Base-by-base conservation (phyloP, 2,888 invertebrate species). In the Uloborus plumipes region DNA sequence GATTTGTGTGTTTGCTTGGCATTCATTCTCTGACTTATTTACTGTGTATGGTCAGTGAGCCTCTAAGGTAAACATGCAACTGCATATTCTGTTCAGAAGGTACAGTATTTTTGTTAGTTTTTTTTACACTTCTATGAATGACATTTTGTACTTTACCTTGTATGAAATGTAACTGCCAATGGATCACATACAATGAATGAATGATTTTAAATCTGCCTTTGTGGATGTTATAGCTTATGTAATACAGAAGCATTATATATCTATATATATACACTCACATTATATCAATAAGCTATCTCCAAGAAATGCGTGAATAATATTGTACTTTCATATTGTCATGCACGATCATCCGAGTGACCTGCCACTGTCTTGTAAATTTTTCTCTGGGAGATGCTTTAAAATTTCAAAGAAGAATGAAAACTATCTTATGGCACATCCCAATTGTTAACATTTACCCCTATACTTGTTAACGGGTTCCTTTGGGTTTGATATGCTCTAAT, bases 381-480 rank as follows among this genome's bases (percentile, higher is more conserved):
- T 77, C 70, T 47, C 9, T 70, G 53, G 62, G 49, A 51, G 65
- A 58, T 14, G 53, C 14, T 64, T 69, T 69, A 62, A 66, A 55
- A 53, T 62, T 70, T 62, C 61, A 69, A 14, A 69, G 31, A 62
- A 51, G 72, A 62, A 50, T 62, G 15, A 39, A 61, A 64, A 51
- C 61, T 72, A 72, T 62, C 62, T 62, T 72, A 62, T 72, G 51
- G 62, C 72, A 51, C 31, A 64, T 31, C 66, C 20, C 55, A 18
- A 67, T 75, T 75, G 67, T 75, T 75, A 75, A 66, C 59, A 75
- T 75, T 59, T 75, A 75, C 67, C 58, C 31, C 55, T 59, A 62
- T 65, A 49, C 58, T 75, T 75, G 75, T 75, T 67, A 67, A 67
- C 31, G 65, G 75, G 75, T 75, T 75, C 75, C 75, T 75, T 67